Base-by-base conservation (phyloP, 2,113 vertebrate species). In the Ophiodon elongatus region DNA sequence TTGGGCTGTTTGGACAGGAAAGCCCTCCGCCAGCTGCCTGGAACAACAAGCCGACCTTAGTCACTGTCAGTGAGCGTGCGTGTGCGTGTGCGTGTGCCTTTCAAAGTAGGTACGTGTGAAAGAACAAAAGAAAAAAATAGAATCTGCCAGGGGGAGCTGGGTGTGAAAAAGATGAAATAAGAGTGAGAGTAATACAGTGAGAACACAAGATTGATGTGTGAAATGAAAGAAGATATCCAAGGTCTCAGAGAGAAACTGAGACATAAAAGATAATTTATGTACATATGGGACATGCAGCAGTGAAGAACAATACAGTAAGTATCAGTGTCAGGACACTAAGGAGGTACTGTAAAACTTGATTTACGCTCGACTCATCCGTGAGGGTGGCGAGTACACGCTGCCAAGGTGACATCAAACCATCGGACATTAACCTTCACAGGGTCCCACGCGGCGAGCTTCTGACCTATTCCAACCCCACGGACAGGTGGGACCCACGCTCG, bases 1-100 rank as follows among this genome's bases (percentile, higher is more conserved):
- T 94, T 93, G 91, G 85, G 70, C 91, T 92, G 88, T 93, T 93
- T 93, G 88, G 92, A 93, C 90, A 91, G 94, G 93, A 93, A 94
- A 93, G 84, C 89, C 91, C 91, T 89, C 87, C 77, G 78, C 87
- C 91, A 91, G 89, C 92, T 91, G 91, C 92, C 88, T 90, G 88
- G 90, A 93, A 94, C 69, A 94, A 94, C 93, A 94, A 82, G 83
- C 84, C 69, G 63, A 63, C 87, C 90, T 89, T 85, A 85, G 87
- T 87, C 85, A 83, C 88, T 67, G 79, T 81, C 66, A 75, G 31
- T 56, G 41, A 50, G 33, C 39, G 62, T 39, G 63, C 41, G 63
- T 65, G 33, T 37, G 60, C 39, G 62, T 39, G 62, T 74, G 45
- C 13, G 76, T 52, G 73, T 27, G 79, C 39, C 73, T 77, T 39